Evolutionary conservation across 2,113 vertebrate species (phyloP).

Genomic region (Orycteropus afer): DNA sequence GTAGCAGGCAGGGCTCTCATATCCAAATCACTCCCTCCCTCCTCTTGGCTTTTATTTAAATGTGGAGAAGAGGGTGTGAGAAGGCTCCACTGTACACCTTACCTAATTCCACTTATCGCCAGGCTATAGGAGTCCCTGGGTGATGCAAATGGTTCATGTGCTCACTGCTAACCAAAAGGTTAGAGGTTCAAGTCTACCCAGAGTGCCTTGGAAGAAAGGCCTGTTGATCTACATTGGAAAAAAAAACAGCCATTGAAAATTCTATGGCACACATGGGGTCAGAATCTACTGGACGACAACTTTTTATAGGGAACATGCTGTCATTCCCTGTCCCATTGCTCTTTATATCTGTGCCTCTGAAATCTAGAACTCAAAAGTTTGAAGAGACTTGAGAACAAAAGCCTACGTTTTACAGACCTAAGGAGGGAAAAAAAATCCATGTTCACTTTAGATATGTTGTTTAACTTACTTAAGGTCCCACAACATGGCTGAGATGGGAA

Average conservation of each 20-base stretch:
- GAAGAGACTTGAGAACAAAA: background rate
- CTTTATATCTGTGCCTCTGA: background rate
- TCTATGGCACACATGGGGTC: background rate
- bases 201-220: background rate
- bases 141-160: background rate
- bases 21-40: background rate
- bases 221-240: background rate
- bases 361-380: background rate
- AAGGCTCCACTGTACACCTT: background rate
- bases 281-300: background rate
- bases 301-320: background rate
- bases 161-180: background rate
- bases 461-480: background rate
- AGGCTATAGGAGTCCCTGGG: background rate
- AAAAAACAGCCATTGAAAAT: background rate
- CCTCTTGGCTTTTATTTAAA: background rate
- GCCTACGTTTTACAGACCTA: background rate
- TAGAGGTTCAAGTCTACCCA: background rate
- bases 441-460: background rate
- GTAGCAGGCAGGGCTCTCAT: background rate
- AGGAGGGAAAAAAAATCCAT: background rate
- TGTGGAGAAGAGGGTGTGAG: background rate
- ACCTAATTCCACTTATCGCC: background rate
- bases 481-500: background rate
- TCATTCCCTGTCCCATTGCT: background rate